Conservation (phyloP, 2,113 vertebrate genomes). For the Rhinogobius similis region DNA sequence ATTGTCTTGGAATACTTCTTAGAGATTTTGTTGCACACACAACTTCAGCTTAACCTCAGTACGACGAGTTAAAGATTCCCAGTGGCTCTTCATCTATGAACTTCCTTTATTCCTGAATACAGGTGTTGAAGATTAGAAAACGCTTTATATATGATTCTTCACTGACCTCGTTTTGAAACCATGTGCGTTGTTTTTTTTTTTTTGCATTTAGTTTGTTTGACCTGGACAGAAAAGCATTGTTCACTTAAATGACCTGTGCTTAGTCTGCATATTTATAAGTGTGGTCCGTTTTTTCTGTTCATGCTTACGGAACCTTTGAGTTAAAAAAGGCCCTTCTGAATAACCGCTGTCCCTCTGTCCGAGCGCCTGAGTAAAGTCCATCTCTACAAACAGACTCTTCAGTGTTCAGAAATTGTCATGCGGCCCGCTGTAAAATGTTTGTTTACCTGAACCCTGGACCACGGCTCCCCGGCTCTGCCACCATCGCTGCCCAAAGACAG, state of each 20-base stretch:
- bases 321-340: slow-evolving; percentile 37
- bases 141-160: slow-evolving; percentile 6
- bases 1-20: slow-evolving; percentile 37
- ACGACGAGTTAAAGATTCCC: slow-evolving; percentile 39
- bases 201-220: slow-evolving; percentile 3
- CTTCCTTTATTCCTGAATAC: slow-evolving; percentile 35
- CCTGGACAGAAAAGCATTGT: slow-evolving; percentile 9
- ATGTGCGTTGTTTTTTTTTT: background rate
- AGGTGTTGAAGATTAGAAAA: slow-evolving; percentile 21
- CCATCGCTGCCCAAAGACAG: slow-evolving; percentile 43
- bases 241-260: slow-evolving; percentile 8
- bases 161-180: background rate
- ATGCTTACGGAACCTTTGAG: slow-evolving; percentile 33
- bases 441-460: slow-evolving; percentile 64
- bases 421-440: slow-evolving; percentile 51
- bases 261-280: slow-evolving; percentile 30
- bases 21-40: slow-evolving; percentile 48
- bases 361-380: slow-evolving; percentile 45
- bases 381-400: slow-evolving; percentile 56
- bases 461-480: slow-evolving; percentile 40
- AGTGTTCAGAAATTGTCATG: slow-evolving; percentile 39
- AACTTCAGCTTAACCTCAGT: slow-evolving; percentile 46
- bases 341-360: no score
- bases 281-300: slow-evolving; percentile 52
- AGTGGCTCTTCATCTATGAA: slow-evolving; percentile 41